Percentiles rank a stretch among this genome's conserved stretches.
Conservation (phyloP, 2,797 vertebrate species). For the Onychomys arenicola region DNA sequence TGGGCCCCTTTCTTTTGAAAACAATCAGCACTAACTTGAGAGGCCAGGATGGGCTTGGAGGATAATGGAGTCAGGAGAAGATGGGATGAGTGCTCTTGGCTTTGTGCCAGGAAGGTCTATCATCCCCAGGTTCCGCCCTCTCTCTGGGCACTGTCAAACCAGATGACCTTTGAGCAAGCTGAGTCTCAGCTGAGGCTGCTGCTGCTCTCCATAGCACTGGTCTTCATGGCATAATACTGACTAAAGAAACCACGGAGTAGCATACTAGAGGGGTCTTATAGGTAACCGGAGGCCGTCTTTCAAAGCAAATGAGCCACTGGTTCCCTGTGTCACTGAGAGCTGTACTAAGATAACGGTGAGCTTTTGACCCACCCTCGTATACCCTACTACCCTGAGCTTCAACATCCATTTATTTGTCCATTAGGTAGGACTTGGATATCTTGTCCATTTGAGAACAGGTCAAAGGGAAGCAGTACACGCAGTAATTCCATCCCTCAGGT, state of each 20-base stretch:
- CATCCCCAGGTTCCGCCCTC: neutral
- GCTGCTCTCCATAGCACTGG: neutral
- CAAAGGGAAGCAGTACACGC: neutral
- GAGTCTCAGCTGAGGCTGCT: neutral
- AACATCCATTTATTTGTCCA: neutral
- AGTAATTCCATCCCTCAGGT: neutral
- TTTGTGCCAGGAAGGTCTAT: neutral
- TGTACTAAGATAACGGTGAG: neutral
- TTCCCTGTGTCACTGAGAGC: neutral
- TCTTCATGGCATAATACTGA: neutral
- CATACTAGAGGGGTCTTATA: neutral
- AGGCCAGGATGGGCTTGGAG: neutral
- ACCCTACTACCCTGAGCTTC: neutral
- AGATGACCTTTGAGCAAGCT: neutral
- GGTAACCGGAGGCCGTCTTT: neutral
- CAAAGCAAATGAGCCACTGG: neutral
- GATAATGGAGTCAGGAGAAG: neutral
- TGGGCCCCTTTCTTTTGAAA: neutral
- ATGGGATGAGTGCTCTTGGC: neutral
- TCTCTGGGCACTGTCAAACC: neutral
- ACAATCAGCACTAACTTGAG: neutral
- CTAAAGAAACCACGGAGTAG: neutral
- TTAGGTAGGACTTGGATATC: neutral
- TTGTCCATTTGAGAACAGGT: neutral
- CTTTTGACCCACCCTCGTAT: accelerated